phyloP scores from a whole-genome alignment of 2,113 vertebrate genomes.

The Indri indri region DNA sequence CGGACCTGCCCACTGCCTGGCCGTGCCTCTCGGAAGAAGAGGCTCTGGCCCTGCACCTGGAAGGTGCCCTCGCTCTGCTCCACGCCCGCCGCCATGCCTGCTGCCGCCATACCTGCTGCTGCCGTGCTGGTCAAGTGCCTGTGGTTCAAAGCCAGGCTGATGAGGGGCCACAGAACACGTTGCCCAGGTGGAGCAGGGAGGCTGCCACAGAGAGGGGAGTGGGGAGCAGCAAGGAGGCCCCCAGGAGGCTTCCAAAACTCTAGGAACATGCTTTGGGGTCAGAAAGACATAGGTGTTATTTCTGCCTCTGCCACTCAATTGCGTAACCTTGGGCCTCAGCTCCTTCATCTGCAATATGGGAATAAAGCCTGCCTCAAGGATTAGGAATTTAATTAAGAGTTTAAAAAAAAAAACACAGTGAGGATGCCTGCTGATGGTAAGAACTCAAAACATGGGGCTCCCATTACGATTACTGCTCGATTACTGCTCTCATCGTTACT shows the following conservation, averaged over 20 bases:
- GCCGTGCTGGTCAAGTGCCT: not conserved
- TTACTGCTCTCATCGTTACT: not conserved
- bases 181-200: not conserved
- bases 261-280: not conserved
- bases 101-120: not conserved
- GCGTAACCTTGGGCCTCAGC: not conserved
- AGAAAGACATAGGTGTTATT: not conserved
- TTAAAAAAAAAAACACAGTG: not conserved
- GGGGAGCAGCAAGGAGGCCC: not conserved
- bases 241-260: not conserved
- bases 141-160: not conserved
- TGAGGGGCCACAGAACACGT: not conserved
- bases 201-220: not conserved
- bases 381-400: not conserved
- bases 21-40: constrained; percentile 91
- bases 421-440: not conserved
- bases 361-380: not conserved
- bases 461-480: not conserved
- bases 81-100: constrained; percentile 84
- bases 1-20: constrained; percentile 75
- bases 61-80: constrained; percentile 84
- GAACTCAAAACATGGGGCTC: not conserved
- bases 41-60: constrained; percentile 82
- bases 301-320: not conserved
- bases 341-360: not conserved